Evolutionary conservation across 2,113 vertebrate genomes (phyloP).

Genomic region (Oncorhynchus clarkii): DNA sequence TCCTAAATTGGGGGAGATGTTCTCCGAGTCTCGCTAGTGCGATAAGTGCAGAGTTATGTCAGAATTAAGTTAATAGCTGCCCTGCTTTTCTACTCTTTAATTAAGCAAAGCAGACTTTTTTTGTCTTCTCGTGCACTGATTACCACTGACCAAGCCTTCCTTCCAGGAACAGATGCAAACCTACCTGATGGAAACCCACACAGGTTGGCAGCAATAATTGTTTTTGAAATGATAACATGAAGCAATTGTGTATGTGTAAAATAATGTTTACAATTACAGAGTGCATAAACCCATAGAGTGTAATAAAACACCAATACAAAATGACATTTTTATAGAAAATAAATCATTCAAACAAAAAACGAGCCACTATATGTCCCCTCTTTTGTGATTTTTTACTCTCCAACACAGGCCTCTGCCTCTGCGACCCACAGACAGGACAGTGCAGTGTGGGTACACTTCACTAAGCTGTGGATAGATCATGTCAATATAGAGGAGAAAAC

Average conservation of each 20-base stretch:
- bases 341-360: background rate
- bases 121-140: constrained; percentile 37
- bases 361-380: background rate
- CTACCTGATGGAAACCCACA: constrained; percentile 39
- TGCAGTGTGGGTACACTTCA: background rate
- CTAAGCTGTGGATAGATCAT: constrained; percentile 48
- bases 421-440: background rate
- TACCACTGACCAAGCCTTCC: constrained; percentile 48
- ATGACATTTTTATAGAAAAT: background rate
- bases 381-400: background rate
- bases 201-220: constrained; percentile 3
- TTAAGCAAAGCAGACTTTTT: constrained; percentile 60
- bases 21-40: constrained; percentile 55
- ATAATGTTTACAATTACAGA: no score
- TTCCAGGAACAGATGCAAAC: constrained; percentile 36
- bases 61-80: constrained; percentile 66
- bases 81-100: constrained; percentile 68
- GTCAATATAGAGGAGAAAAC: constrained; percentile 52
- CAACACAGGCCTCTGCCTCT: background rate
- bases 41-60: constrained; percentile 75
- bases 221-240: no score
- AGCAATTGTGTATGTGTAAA: no score
- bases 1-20: constrained; percentile 61
- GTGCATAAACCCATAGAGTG: no score
- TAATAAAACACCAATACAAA: background rate